Percentiles rank a stretch among this genome's conserved stretches.
Conservation (phyloP, 2,888 invertebrate genomes). For the Aphelenchoides bicaudatus region DNA sequence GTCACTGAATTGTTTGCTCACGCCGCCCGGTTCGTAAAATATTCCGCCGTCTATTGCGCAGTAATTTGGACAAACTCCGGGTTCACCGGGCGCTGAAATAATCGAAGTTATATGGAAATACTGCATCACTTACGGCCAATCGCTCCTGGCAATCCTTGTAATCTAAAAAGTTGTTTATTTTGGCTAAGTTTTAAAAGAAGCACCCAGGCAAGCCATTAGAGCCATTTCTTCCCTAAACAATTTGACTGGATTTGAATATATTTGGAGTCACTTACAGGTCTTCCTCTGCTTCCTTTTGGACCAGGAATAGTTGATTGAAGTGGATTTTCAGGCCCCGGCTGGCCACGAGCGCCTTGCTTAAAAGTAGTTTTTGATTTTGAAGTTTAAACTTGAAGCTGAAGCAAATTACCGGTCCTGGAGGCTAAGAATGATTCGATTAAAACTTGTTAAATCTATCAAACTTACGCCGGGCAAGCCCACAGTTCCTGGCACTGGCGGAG, state of each 20-base stretch:
- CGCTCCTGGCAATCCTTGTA: constrained; percentile 33
- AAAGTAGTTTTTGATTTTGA: constrained; percentile 3
- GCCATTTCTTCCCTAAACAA: too few species aligned
- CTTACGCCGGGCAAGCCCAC: constrained; percentile 1
- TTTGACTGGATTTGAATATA: too few species aligned
- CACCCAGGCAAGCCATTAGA: too few species aligned
- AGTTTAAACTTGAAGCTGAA: not conserved
- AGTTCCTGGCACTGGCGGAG: constrained; percentile 5
- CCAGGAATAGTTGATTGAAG: constrained; percentile 12
- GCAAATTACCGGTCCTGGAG: not conserved
- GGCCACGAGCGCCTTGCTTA: constrained; percentile 37
- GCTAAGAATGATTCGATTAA: not conserved
- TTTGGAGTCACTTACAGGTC: constrained; percentile 37
- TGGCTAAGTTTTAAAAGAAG: too few species aligned
- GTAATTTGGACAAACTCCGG: constrained; percentile 33
- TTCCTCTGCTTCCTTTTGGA: constrained; percentile 22
- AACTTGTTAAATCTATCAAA: not conserved
- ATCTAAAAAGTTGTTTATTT: too few species aligned
- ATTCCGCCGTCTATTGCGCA: constrained; percentile 34
- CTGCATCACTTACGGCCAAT: constrained; percentile 34
- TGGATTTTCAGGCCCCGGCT: constrained; percentile 22
- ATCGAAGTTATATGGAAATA: too few species aligned
- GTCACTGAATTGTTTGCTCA: too few species aligned
- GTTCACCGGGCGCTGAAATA: constrained; percentile 26
- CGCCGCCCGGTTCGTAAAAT: constrained; percentile 28